Evolutionary conservation across 2,113 vertebrate genomes (phyloP).

Genomic region (Emydocephalus ijimae): DNA sequence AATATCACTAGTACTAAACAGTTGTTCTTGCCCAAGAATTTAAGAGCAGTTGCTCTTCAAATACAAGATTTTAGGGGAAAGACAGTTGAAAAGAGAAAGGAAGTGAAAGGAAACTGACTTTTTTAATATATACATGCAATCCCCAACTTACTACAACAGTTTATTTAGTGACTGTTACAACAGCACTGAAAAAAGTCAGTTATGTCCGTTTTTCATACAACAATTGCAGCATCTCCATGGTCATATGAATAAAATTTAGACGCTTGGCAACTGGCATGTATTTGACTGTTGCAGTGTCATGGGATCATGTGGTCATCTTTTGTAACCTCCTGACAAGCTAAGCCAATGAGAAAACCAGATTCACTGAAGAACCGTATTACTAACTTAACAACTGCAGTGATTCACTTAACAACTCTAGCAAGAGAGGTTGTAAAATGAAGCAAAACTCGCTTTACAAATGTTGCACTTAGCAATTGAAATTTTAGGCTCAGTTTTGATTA

Average conservation of each 20-base stretch:
- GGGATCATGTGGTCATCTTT: neutral
- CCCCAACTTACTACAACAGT: no score
- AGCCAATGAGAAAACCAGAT: neutral
- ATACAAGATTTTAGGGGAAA: neutral
- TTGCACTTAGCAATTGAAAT: neutral
- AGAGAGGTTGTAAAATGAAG: neutral
- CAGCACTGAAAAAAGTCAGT: no score
- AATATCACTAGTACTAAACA: neutral
- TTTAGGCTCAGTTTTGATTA: neutral
- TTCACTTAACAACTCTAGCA: neutral
- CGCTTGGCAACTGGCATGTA: neutral
- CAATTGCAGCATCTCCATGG: neutral
- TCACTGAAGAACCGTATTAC: neutral
- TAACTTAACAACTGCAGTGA: neutral
- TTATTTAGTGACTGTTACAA: no score
- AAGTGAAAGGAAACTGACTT: neutral
- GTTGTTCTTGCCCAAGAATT: neutral
- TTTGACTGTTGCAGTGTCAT: neutral
- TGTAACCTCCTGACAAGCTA: neutral
- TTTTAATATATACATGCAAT: neutral
- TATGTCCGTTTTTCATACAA: no score
- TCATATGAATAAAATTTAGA: neutral
- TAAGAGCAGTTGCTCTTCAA: neutral
- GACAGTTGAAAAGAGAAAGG: neutral
- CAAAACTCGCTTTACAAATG: neutral